These are phyloP conservation scores for Tholera decimalis DNA, from an alignment of 2,888 invertebrate species.

Conservation along the genomic window DNA sequence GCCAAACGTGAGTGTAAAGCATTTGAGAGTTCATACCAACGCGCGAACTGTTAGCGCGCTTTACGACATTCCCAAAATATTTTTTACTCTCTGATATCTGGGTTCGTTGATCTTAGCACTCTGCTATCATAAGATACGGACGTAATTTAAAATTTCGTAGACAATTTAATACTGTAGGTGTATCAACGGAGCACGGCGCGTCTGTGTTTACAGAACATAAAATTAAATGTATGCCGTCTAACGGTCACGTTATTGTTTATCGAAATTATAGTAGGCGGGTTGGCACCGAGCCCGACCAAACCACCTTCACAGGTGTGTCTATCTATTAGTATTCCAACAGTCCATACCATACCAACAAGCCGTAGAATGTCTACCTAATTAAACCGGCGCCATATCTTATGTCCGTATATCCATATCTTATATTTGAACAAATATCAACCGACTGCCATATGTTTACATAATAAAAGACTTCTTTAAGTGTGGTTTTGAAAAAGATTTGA, in stretches of 20 bases:
- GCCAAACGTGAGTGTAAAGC: slow-evolving; percentile 71
- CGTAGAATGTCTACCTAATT: slow-evolving; percentile 71
- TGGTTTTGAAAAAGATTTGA: slow-evolving; percentile 63
- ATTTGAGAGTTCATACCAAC: slow-evolving; percentile 64
- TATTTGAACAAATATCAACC: slow-evolving; percentile 77
- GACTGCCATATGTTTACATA: slow-evolving; percentile 69
- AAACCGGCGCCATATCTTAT: slow-evolving; percentile 69
- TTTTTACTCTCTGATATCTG: slow-evolving; percentile 60
- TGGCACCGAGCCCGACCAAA: slow-evolving; percentile 78
- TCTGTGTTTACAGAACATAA: slow-evolving; percentile 74
- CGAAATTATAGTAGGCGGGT: slow-evolving; percentile 77
- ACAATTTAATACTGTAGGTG: slow-evolving; percentile 48
- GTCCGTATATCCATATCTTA: too few species aligned
- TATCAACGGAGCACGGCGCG: slow-evolving; percentile 52
- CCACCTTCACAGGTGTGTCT: slow-evolving; percentile 83
- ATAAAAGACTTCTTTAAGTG: slow-evolving; percentile 60
- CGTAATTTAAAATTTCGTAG: slow-evolving; percentile 47
- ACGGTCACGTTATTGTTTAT: slow-evolving; percentile 84
- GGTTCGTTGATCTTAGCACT: slow-evolving; percentile 69
- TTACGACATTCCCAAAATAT: slow-evolving; percentile 53
- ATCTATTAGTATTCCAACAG: slow-evolving; percentile 69
- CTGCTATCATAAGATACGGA: slow-evolving; percentile 60
- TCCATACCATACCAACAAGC: slow-evolving; percentile 55
- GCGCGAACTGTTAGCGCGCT: slow-evolving; percentile 62
- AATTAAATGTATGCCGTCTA: slow-evolving; percentile 76